Conservation (phyloP, 1,140 invertebrate species). For the Saccostrea echinata region DNA sequence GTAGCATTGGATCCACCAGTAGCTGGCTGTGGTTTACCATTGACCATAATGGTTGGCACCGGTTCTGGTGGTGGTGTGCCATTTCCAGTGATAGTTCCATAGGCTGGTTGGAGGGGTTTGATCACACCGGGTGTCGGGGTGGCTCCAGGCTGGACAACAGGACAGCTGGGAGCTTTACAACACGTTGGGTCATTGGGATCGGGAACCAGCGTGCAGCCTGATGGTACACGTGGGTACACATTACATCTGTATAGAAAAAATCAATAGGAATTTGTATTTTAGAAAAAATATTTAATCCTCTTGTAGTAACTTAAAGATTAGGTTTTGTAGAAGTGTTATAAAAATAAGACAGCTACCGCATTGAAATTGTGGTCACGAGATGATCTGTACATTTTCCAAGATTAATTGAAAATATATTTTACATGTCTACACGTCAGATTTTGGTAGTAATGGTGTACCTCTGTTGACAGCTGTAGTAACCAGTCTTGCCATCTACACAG, state of each 20-base stretch:
- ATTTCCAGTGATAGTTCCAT: slow-evolving; percentile 50
- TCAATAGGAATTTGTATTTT: too few species aligned
- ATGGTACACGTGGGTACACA: slow-evolving; percentile 44
- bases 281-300: too few species aligned
- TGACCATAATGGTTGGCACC: slow-evolving; percentile 53
- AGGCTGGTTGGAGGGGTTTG: slow-evolving; percentile 46
- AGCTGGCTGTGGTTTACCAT: slow-evolving; percentile 40
- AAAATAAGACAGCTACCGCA: too few species aligned
- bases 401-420: too few species aligned
- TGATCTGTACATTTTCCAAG: too few species aligned
- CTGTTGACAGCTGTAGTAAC: slow-evolving; percentile 69
- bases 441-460: slow-evolving; percentile 53
- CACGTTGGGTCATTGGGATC: slow-evolving; percentile 62
- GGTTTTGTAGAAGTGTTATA: too few species aligned
- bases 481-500: slow-evolving; percentile 66
- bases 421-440: too few species aligned
- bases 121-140: slow-evolving; percentile 52
- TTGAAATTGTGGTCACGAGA: too few species aligned
- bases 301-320: too few species aligned
- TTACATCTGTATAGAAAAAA: slow-evolving; percentile 50
- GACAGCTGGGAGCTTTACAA: slow-evolving; percentile 62
- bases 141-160: slow-evolving; percentile 45
- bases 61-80: slow-evolving; percentile 52
- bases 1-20: slow-evolving; percentile 9
- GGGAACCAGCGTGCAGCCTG: slow-evolving; percentile 51